Conservation (phyloP, 2,113 vertebrate species). For the Steatornis caripensis region DNA sequence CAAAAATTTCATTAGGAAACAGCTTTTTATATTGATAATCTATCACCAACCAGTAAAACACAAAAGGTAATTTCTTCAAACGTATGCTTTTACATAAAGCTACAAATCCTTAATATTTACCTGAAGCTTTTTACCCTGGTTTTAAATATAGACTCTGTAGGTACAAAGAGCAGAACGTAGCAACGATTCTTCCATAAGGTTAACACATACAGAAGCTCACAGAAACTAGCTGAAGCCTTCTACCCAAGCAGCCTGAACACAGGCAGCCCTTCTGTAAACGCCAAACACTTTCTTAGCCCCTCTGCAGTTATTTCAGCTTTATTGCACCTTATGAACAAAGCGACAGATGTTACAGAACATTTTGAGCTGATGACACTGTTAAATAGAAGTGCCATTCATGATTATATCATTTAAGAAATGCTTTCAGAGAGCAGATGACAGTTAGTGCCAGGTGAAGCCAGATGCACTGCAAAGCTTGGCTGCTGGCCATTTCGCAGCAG, state of each 20-base stretch:
- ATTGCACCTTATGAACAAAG: not conserved
- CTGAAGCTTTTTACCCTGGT: rapidly evolving
- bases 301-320: not conserved
- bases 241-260: not conserved
- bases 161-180: not conserved
- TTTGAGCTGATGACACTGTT: not conserved
- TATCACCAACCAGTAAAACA: not conserved
- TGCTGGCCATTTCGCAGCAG: not conserved
- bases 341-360: not conserved
- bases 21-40: not conserved
- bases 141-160: not conserved
- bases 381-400: not conserved
- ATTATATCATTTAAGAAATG: not conserved
- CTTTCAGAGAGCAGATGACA: conserved; percentile 4
- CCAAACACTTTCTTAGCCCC: not conserved
- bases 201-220: not conserved
- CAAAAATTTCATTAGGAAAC: not conserved
- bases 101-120: not conserved
- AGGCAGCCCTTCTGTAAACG: not conserved
- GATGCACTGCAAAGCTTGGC: not conserved
- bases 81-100: not conserved
- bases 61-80: not conserved
- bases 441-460: conserved; percentile 13
- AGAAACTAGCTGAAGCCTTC: not conserved
- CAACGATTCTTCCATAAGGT: not conserved